Percentiles rank a stretch among this genome's conserved stretches.
These are phyloP conservation scores for Chymomyza fuscimana DNA, from an alignment of 2,888 invertebrate species.

Conservation along the genomic window DNA sequence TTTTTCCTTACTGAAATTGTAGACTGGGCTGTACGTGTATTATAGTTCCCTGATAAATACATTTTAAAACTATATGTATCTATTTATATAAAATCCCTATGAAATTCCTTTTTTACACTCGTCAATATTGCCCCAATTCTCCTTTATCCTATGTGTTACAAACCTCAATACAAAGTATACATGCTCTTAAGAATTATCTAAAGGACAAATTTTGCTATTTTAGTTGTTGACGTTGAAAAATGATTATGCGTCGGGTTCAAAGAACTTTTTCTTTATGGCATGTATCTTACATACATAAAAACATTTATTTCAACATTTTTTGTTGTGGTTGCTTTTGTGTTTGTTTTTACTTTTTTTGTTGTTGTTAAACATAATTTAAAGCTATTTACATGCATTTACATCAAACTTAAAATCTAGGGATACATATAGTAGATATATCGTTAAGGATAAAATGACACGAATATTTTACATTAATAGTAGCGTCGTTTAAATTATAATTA, in stretches of 20 bases:
- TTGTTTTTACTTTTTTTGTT: slow-evolving; percentile 14
- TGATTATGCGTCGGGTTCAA: slow-evolving; percentile 45
- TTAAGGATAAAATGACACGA: slow-evolving; percentile 41
- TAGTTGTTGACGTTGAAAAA: background rate
- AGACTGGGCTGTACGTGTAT: no score
- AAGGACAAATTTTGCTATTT: background rate
- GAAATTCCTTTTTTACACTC: no score
- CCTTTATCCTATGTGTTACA: background rate
- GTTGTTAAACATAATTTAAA: slow-evolving; percentile 11
- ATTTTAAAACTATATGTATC: no score
- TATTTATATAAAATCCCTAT: no score
- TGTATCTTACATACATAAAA: slow-evolving; percentile 22
- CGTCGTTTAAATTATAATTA: slow-evolving; percentile 32
- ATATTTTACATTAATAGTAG: slow-evolving; percentile 38
- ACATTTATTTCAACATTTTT: slow-evolving; percentile 40
- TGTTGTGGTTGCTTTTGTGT: slow-evolving; percentile 10
- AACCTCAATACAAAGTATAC: background rate
- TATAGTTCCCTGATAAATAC: no score
- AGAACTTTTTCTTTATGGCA: slow-evolving; percentile 46
- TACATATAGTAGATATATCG: slow-evolving; percentile 25
- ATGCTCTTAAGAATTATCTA: background rate
- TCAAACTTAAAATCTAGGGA: background rate
- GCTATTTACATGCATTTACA: slow-evolving; percentile 6
- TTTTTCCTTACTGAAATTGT: no score
- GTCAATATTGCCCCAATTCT: no score